Evolutionary conservation across 1,140 invertebrate genomes (phyloP).

Genomic region (Ptiloglossa arizonensis): DNA sequence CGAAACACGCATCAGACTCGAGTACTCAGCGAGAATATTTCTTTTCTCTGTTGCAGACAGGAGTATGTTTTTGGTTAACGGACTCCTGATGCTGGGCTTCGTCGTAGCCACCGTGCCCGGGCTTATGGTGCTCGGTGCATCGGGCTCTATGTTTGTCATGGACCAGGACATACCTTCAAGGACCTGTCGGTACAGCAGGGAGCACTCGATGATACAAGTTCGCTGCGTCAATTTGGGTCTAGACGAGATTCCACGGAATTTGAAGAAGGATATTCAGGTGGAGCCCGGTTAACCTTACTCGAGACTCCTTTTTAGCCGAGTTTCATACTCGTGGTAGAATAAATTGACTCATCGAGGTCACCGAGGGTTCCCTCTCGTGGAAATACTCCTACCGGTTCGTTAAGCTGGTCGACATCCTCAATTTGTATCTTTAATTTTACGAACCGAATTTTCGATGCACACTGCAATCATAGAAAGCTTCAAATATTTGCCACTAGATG

Average conservation of each 20-base stretch:
- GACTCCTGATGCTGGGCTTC: conserved; percentile 60
- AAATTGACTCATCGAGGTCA: too few relatives aligned
- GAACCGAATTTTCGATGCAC: too few relatives aligned
- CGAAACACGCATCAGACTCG: neutral
- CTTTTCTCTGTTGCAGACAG: conserved; percentile 70
- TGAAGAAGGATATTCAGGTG: conserved; percentile 72
- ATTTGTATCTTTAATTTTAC: too few relatives aligned
- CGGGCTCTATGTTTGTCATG: conserved; percentile 52
- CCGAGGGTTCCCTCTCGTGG: too few relatives aligned
- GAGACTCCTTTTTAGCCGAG: too few relatives aligned
- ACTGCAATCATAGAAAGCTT: too few relatives aligned
- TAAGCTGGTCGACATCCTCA: too few relatives aligned
- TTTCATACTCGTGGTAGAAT: too few relatives aligned
- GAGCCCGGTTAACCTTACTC: neutral
- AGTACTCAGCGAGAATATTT: conserved; percentile 15
- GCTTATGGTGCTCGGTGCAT: conserved; percentile 45
- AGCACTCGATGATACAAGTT: conserved; percentile 67
- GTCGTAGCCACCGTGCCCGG: conserved; percentile 44
- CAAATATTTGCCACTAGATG: too few relatives aligned
- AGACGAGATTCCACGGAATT: conserved; percentile 61
- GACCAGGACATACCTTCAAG: conserved; percentile 58
- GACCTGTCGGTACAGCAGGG: conserved; percentile 62
- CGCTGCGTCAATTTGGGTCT: conserved; percentile 65
- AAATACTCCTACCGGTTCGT: too few relatives aligned
- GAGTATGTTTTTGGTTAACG: conserved; percentile 61